phyloP scores from a whole-genome alignment of 2,797 vertebrate species.

The Tenualosa ilisha region DNA sequence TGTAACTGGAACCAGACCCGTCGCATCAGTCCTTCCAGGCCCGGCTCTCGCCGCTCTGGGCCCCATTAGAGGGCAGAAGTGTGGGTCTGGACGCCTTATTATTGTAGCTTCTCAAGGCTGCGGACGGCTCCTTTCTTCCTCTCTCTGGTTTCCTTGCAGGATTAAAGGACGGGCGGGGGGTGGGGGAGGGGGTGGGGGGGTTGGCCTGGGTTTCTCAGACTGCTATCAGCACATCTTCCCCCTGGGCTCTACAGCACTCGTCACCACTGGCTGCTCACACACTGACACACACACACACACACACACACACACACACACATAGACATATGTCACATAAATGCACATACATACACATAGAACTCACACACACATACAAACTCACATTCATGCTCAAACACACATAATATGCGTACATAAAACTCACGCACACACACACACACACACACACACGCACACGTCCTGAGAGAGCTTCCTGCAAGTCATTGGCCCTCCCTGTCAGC shows the following conservation, averaged over 20 bases:
- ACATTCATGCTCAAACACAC: neutral
- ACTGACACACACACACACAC: neutral
- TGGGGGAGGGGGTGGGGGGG: slow-evolving; percentile 38
- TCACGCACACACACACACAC: neutral
- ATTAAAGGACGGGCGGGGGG: slow-evolving; percentile 63
- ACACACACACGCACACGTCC: neutral
- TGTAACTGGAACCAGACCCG: slow-evolving; percentile 50
- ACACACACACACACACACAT: neutral
- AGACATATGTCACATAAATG: neutral
- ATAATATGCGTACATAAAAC: neutral
- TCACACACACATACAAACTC: neutral
- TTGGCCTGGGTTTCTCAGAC: slow-evolving; percentile 34
- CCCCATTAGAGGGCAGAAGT: slow-evolving; percentile 39
- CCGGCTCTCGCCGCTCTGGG: slow-evolving; percentile 17
- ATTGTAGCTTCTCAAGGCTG: slow-evolving; percentile 69
- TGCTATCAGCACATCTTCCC: slow-evolving; percentile 53
- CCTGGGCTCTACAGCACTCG: slow-evolving; percentile 36
- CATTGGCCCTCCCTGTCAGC: neutral
- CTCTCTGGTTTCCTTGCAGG: slow-evolving; percentile 73
- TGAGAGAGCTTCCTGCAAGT: neutral
- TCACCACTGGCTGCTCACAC: slow-evolving; percentile 17
- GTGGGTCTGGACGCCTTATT: slow-evolving; percentile 61
- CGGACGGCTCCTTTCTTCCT: slow-evolving; percentile 71
- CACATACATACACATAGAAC: neutral
- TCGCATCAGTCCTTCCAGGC: slow-evolving; percentile 35